Evolutionary conservation across 1,140 invertebrate genomes (phyloP), one percentile per base, ranked within the genome.

Genomic region (Neodiprion virginianus): DNA sequence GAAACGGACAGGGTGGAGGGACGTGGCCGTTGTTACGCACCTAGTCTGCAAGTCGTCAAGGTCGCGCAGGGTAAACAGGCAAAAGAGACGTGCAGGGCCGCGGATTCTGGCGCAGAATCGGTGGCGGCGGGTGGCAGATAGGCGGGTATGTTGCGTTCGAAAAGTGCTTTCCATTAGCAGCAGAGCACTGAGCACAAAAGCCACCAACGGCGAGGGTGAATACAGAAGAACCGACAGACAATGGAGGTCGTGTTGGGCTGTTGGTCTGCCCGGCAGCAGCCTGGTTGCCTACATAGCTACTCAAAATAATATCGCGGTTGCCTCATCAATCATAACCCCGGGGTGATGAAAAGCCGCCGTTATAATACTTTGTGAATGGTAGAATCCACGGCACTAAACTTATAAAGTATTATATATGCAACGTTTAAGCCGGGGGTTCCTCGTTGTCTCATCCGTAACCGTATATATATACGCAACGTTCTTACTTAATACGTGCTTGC

Each of bases 91-190:
- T 40, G 28, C 28, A 40, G 17, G 17, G 17, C 28, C 1, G 28
- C 28, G 28, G 28, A 40, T 40, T 2, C 28, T 40, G 28, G 28
- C 28, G 28, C 0, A 40, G 28, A 40, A 40, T 40, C 28, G 28
- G 28, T 5, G 28, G 28, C 28, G 28, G 28, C 28, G 28, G 28
- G 28, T 40, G 28, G 28, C 28, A 2, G 28, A 40, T 40, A 40
- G 28, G 28, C 28, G 53, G 11, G 8, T 69, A 73, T 71, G 73
- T 77, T 77, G 70, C 73, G 79, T 82, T 83, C 82, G 83, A 84
- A 85, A 86, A 85, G 83, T 85, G 82, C 83, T 85, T 86, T 86
- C 81, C 84, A 75, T 72, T 72, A 75, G 74, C 69, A 61, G 17
- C n/a, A 21, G 48, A 66, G 67, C 17, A 48, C 12, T 11, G 53